Conservation (phyloP, 64 coral and sea anemone species). For the Stylophora pistillata region DNA sequence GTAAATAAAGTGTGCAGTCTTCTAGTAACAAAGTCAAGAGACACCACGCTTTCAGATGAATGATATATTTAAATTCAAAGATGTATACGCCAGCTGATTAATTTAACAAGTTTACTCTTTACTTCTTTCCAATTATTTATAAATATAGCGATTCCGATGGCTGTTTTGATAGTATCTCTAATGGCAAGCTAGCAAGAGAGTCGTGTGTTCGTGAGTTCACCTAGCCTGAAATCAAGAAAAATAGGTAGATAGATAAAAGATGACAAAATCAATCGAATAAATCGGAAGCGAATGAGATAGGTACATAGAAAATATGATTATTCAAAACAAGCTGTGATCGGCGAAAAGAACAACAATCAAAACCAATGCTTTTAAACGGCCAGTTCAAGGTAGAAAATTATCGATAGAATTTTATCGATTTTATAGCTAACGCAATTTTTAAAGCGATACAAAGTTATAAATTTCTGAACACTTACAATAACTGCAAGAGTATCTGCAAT, state of each 20-base stretch:
- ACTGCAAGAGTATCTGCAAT: conserved; percentile 11
- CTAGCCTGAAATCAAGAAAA: not conserved
- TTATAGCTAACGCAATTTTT: too few species aligned
- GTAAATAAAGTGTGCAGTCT: too few species aligned
- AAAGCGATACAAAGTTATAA: not conserved
- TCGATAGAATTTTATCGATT: not conserved
- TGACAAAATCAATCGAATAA: not conserved
- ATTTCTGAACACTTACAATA: conserved; percentile 10
- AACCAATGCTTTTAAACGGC: too few species aligned
- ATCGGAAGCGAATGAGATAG: not conserved
- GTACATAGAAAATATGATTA: not conserved
- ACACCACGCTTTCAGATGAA: too few species aligned
- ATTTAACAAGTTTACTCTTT: too few species aligned
- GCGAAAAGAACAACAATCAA: too few species aligned
- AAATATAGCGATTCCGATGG: too few species aligned
- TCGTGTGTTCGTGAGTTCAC: not conserved
- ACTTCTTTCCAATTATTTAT: too few species aligned
- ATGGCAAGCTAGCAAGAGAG: not conserved
- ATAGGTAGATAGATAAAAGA: not conserved
- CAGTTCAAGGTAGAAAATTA: not conserved
- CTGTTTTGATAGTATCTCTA: not conserved
- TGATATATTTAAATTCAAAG: too few species aligned
- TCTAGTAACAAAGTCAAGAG: too few species aligned
- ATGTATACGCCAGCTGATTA: too few species aligned
- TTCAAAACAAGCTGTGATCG: too few species aligned